These are phyloP conservation scores for Phragmatobia fuliginosa DNA, from an alignment of 2,888 invertebrate species.

Conservation along the genomic window DNA sequence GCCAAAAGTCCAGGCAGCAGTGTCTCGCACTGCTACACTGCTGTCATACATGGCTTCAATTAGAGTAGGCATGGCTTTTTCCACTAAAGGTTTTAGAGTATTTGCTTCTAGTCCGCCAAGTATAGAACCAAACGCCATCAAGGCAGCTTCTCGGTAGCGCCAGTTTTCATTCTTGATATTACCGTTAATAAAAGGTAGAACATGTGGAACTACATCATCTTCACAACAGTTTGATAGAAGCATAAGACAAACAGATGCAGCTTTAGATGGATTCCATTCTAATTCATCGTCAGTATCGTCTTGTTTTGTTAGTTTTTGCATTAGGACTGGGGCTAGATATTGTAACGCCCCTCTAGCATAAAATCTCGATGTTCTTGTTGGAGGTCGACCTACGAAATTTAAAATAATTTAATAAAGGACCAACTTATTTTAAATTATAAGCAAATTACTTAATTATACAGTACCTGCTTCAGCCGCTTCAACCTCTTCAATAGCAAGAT, in stretches of 20 bases:
- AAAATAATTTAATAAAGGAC: background rate
- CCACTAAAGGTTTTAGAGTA: constrained; percentile 96
- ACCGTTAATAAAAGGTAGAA: constrained; percentile 97
- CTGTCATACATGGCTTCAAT: constrained; percentile 97
- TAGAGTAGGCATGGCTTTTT: constrained; percentile 98
- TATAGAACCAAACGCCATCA: constrained; percentile 99
- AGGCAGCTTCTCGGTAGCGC: constrained; percentile 97
- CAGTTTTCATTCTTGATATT: constrained; percentile 98
- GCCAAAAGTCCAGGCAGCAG: constrained; percentile 99
- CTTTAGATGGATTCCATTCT: constrained; percentile 99
- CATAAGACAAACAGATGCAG: constrained; percentile 99
- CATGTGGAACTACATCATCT: constrained; percentile 97
- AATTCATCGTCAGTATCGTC: constrained; percentile 99
- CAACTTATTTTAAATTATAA: too few relatives aligned
- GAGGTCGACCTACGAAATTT: constrained; percentile 91
- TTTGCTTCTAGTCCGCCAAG: constrained; percentile 95
- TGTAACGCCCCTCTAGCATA: constrained; percentile 99
- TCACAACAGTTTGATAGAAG: constrained; percentile 98
- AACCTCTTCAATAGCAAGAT: constrained; percentile 96
- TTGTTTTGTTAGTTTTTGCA: constrained; percentile 98
- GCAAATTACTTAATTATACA: background rate
- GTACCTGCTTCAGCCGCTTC: constrained; percentile 95
- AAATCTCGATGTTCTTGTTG: constrained; percentile 96
- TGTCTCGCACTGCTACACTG: constrained; percentile 98
- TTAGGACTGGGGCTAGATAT: constrained; percentile 96